Base-by-base conservation (phyloP, 2,113 vertebrate genomes). In the Cebidichthys violaceus region DNA sequence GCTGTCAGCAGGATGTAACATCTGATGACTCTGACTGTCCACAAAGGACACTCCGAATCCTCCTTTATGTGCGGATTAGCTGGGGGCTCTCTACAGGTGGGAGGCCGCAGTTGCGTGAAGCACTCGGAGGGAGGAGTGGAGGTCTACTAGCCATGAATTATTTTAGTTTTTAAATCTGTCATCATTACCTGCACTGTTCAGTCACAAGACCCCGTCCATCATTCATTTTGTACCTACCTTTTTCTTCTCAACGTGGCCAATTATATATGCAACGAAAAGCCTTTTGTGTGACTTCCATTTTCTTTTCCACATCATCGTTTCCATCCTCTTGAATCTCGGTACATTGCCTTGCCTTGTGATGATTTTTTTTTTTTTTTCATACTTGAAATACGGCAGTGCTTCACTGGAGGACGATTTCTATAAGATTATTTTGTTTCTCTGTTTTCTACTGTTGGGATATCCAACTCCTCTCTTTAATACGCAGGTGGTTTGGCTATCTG, bases 211-310 rank as follows among this genome's bases (percentile, higher is more conserved):
- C 59, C 71, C 50, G 24, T 89, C 87, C 80, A 82, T 86, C 65
- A 24, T 87, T 83, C 55, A 54, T 88, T 92, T 92, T 89, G 50
- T 87, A 82, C 75, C 83, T 77, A 73, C 41, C 7, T 66, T 90
- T 91, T 86, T 81, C 74, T 80, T 86, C 70, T 87, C 80, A 85
- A 90, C 87, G 77, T 86, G 88, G 91, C 87, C 87, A 92, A 90
- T 88, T 95, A 95, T 92, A 95, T 96, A 95, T 96, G 93, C 94
- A 95, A 94, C 86, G 61, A 88, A 71, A 89, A 66, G 69, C 87
- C 82, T 89, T 86, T 73, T 81, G 80, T 83, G 86, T 81, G 79
- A 77, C 72, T 69, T 86, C 78, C 62, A 50, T 55, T 39, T 82
- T 79, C 68, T 50, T 71, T 70, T 74, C 76, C 70, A 69, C 47